Evolutionary conservation across 1,140 invertebrate species (phyloP).

Genomic region (Drosophila sturtevanti): DNA sequence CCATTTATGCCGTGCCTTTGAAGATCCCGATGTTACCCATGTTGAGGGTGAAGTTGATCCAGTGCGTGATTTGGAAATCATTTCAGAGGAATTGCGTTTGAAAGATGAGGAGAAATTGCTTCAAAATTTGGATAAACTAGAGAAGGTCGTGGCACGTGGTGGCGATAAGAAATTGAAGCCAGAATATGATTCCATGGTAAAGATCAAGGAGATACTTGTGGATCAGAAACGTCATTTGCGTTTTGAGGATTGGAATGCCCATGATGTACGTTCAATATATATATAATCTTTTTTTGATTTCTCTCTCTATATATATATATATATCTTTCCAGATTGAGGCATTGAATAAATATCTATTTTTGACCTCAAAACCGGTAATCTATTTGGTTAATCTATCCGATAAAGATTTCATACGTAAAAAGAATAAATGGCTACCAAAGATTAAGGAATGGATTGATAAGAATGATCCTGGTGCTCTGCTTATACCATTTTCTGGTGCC

Average conservation of each 20-base stretch:
- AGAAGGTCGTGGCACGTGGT: slow-evolving; percentile 93
- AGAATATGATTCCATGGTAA: slow-evolving; percentile 94
- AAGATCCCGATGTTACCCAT: slow-evolving; percentile 98
- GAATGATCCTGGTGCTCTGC: slow-evolving; percentile 95
- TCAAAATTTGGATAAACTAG: slow-evolving; percentile 92
- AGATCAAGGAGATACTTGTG: slow-evolving; percentile 92
- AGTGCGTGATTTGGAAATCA: slow-evolving; percentile 97
- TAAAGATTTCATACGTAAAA: slow-evolving; percentile 99
- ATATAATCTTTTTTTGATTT: background rate
- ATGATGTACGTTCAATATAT: slow-evolving; percentile 89
- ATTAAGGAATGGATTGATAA: slow-evolving; percentile 99
- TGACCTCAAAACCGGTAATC: slow-evolving; percentile 99
- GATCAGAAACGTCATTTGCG: slow-evolving; percentile 97
- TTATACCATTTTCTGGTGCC: slow-evolving; percentile 97
- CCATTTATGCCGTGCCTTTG: slow-evolving; percentile 98
- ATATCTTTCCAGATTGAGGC: slow-evolving; percentile 92
- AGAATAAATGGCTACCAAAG: slow-evolving; percentile 99
- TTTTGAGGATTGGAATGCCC: slow-evolving; percentile 95
- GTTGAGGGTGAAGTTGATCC: slow-evolving; percentile 99
- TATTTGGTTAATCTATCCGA: slow-evolving; percentile 99
- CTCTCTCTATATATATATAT: background rate
- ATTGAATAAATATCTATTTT: slow-evolving; percentile 97
- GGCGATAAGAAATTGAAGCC: slow-evolving; percentile 98
- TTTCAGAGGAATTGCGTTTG: slow-evolving; percentile 95
- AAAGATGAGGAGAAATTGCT: slow-evolving; percentile 96